Base-by-base conservation (phyloP, 2,797 vertebrate genomes). In the Melanotaenia nigrans region DNA sequence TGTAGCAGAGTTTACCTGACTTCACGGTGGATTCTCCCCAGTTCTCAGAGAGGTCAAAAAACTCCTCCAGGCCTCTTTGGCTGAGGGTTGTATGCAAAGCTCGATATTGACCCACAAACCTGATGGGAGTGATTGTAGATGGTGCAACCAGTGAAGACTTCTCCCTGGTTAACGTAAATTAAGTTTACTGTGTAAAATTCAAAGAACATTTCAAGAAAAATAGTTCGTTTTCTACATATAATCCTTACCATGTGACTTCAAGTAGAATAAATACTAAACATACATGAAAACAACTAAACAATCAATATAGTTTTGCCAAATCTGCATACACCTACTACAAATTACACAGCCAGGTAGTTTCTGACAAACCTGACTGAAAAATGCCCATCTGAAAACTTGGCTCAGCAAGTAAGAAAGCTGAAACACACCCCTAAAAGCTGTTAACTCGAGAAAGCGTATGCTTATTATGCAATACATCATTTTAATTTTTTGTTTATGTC, bases 31-130 rank as follows among this genome's bases (percentile, higher is more conserved):
- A 49, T 92, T 98, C 94, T 53, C 98, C 98, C 97, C 97, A 97
- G 70, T 97, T 99, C 82, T 92, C 93, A 10, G 96, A 95, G 14
- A 94, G 69, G 93, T 99, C 98, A 87, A 98, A 98, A 88, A 99
- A 99, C 65, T 99, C 96, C 1, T 98, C 94, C 32, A 99, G 92
- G 3, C 96, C 96, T 81, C 85, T 95, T 40, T 35, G 93, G 79
- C 90, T 87, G 61, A 86, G 30, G 10, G 95, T 94, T 0, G 95
- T 95, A 75, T 98, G 96, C 77, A 99, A 61, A 8, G 90, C 68
- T 65, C 91, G 92, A 82, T 77, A 80, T 9, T 92, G 92, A 47
- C 3, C 30, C 49, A 86, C 33, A 28, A 71, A n/a, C 68, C 67
- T 85, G 9, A 61, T 28, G 3, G 40, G 38, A 78, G 30, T 32